Evolutionary conservation across 35 echinoderm and acorn worm genomes (phyloP).

Genomic region (Lytechinus pictus): DNA sequence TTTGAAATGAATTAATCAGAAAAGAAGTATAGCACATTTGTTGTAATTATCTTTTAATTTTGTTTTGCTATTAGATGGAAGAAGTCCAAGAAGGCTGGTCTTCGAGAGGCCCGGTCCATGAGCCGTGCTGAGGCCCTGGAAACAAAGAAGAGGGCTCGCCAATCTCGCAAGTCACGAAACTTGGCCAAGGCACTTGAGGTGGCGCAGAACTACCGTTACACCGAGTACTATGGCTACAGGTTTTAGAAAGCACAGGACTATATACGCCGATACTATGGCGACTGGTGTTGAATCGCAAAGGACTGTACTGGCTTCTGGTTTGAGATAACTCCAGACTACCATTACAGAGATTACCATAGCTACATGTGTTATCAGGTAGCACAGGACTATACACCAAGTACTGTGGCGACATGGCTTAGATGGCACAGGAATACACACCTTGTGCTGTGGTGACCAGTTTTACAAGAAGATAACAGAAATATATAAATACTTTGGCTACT

Average conservation of each 20-base stretch:
- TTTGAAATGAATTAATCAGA: no score
- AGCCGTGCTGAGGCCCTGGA: constrained; percentile 61
- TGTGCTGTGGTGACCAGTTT: no score
- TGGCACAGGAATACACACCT: no score
- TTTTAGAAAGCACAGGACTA: constrained; percentile 50
- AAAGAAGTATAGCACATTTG: no score
- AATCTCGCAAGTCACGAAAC: constrained; percentile 85
- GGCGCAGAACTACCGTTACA: constrained; percentile 84
- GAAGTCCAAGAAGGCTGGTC: constrained; percentile 72
- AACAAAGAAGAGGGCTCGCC: constrained; percentile 61
- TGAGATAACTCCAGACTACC: no score
- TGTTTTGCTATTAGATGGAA: constrained; percentile 80
- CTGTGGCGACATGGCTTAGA: no score
- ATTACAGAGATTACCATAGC: not conserved
- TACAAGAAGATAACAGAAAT: no score
- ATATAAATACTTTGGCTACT: no score
- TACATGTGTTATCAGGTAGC: not conserved
- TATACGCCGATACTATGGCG: not conserved
- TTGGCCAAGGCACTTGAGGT: constrained; percentile 84
- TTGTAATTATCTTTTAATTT: not conserved
- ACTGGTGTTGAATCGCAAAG: no score
- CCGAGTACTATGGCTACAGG: constrained; percentile 94
- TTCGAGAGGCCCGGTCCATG: constrained; percentile 61
- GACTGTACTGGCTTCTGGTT: no score
- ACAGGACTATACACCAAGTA: no score